These are phyloP conservation scores for Bradynema listronoti DNA, from an alignment of 1,140 invertebrate genomes.

Conservation along the genomic window DNA sequence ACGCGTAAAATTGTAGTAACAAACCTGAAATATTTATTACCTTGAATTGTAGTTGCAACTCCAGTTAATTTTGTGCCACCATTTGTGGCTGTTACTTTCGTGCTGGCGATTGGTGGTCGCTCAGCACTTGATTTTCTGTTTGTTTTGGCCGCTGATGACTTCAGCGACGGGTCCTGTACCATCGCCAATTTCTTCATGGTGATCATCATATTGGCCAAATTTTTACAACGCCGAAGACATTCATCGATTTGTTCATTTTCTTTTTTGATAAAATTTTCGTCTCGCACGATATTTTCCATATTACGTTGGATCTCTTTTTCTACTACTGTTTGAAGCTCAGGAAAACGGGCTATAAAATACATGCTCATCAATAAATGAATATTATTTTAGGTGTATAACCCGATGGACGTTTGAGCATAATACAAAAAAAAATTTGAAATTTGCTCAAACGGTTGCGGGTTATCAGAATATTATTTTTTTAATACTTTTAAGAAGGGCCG, in stretches of 20 bases:
- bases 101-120: neutral
- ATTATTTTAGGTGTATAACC: too few species aligned
- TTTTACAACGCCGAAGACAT: constrained; percentile 48
- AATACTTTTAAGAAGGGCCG: constrained; percentile 48
- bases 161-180: constrained; percentile 3
- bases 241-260: constrained; percentile 38
- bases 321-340: constrained; percentile 36
- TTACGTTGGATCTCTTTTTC: constrained; percentile 39
- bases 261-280: constrained; percentile 49
- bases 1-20: too few species aligned
- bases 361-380: neutral
- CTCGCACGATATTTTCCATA: constrained; percentile 45
- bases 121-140: too few species aligned
- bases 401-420: too few species aligned
- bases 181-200: constrained; percentile 58
- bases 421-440: too few species aligned
- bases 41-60: constrained; percentile 9
- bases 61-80: neutral
- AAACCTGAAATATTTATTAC: constrained; percentile 6
- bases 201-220: constrained; percentile 45
- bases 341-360: constrained; percentile 36
- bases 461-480: neutral
- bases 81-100: constrained; percentile 2
- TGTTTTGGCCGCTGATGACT: too few species aligned
- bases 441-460: neutral